Evolutionary conservation across 2,797 vertebrate genomes (phyloP).

Genomic region (Amblyraja radiata): DNA sequence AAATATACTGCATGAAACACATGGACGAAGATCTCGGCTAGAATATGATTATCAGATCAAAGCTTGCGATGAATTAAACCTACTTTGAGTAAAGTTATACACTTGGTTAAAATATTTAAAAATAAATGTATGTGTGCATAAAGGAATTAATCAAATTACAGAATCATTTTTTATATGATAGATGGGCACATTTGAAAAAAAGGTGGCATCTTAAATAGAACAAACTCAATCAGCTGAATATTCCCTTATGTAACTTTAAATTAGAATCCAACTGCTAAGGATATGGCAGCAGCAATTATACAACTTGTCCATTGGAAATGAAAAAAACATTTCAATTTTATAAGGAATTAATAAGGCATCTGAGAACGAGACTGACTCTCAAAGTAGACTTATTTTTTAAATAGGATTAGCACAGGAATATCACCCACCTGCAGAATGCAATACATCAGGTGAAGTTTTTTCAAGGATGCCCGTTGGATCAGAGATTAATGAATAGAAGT

Average conservation of each 20-base stretch:
- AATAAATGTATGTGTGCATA: background rate
- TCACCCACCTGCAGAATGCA: slow-evolving; percentile 59
- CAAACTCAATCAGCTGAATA: background rate
- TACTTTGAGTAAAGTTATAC: background rate
- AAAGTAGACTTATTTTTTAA: background rate
- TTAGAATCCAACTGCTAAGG: background rate
- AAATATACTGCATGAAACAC: background rate
- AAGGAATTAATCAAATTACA: background rate
- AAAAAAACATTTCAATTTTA: too few relatives aligned
- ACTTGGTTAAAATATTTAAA: background rate
- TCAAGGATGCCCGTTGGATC: slow-evolving; percentile 95
- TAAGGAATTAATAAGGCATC: background rate
- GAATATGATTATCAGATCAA: background rate
- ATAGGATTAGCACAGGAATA: slow-evolving; percentile 13
- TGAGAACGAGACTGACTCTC: background rate
- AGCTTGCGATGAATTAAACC: background rate
- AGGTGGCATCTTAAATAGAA: background rate
- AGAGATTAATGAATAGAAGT: slow-evolving; percentile 97
- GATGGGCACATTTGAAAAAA: background rate
- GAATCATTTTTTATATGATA: background rate
- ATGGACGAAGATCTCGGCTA: background rate
- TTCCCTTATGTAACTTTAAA: background rate
- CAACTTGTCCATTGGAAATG: background rate
- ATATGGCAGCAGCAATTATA: background rate
- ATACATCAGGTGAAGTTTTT: slow-evolving; percentile 77